Evolutionary conservation across 2,113 vertebrate genomes (phyloP).

Genomic region (Podarcis raffonei): DNA sequence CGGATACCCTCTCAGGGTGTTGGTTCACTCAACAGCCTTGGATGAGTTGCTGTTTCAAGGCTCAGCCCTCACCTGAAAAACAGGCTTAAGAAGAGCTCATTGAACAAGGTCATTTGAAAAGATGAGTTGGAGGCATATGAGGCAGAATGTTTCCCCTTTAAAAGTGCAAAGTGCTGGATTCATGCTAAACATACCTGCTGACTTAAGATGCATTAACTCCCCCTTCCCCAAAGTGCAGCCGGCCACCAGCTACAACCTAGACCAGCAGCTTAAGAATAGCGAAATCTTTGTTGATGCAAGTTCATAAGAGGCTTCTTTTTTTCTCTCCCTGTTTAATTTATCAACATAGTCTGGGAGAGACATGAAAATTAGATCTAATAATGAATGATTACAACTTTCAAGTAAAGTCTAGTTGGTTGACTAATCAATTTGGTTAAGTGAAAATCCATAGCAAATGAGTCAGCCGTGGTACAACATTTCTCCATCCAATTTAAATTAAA

Average conservation of each 20-base stretch:
- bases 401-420: slow-evolving; percentile 86
- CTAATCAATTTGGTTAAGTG: slow-evolving; percentile 88
- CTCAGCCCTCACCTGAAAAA: neutral
- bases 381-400: slow-evolving; percentile 84
- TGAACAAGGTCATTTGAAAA: neutral
- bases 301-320: slow-evolving; percentile 2
- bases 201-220: neutral
- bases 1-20: neutral
- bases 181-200: neutral
- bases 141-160: neutral
- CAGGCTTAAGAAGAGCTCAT: neutral
- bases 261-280: neutral
- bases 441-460: slow-evolving; percentile 87
- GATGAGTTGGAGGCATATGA: rapidly evolving
- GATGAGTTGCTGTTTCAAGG: neutral
- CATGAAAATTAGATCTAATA: slow-evolving; percentile 82
- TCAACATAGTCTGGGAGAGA: slow-evolving; percentile 59
- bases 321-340: slow-evolving; percentile 65
- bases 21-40: too few species aligned
- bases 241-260: rapidly evolving
- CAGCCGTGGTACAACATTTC: slow-evolving; percentile 80
- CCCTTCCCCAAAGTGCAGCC: too few species aligned
- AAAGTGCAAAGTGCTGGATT: neutral
- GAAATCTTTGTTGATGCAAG: neutral
- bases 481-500: slow-evolving; percentile 86